These are phyloP conservation scores for Ommatoiulus sabulosus DNA, from an alignment of 2,888 invertebrate species.

Conservation along the genomic window DNA sequence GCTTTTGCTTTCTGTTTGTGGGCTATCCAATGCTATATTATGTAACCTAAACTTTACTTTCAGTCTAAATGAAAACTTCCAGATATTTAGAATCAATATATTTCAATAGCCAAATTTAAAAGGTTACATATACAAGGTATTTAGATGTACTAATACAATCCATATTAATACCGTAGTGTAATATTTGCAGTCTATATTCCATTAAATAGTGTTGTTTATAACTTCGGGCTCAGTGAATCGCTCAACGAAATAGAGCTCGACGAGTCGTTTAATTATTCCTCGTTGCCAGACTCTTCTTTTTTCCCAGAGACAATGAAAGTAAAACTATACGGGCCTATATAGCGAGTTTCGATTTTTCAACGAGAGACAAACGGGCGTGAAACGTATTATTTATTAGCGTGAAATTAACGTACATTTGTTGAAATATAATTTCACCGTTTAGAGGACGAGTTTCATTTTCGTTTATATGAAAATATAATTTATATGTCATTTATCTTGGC, in stretches of 20 bases:
- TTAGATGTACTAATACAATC: no score
- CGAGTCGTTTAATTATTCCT: slow-evolving; percentile 30
- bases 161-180: background rate
- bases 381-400: slow-evolving; percentile 41
- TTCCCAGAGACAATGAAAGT: background rate
- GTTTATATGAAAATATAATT: slow-evolving; percentile 38
- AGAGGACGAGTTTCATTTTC: slow-evolving; percentile 41
- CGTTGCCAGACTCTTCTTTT: background rate
- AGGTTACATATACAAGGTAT: no score
- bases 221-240: background rate
- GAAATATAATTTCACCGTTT: slow-evolving; percentile 48
- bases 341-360: background rate
- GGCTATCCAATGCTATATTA: no score
- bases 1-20: no score
- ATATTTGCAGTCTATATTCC: slow-evolving; percentile 19
- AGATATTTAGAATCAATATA: no score
- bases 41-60: no score
- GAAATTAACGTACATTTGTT: slow-evolving; percentile 45
- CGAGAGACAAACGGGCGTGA: background rate
- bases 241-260: slow-evolving; percentile 37
- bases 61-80: no score
- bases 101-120: no score
- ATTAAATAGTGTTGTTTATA: background rate
- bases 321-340: background rate
- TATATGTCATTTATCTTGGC: slow-evolving; percentile 46